phyloP scores from a whole-genome alignment of 2,113 vertebrate species.

The Bos taurus region DNA sequence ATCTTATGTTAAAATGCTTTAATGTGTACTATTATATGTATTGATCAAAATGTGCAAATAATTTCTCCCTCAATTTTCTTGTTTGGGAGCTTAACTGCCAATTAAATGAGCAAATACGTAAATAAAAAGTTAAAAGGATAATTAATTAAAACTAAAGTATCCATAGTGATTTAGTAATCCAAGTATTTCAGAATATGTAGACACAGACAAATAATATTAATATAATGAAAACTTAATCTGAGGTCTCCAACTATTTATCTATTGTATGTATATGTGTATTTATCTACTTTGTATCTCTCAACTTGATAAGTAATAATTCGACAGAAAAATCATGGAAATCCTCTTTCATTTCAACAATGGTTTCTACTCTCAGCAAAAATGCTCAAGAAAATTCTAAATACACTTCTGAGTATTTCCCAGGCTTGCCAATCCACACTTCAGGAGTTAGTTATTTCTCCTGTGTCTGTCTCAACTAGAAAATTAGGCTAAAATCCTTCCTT shows the following conservation, averaged over 20 bases:
- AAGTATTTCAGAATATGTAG: not conserved
- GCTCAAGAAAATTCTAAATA: not conserved
- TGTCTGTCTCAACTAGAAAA: not conserved
- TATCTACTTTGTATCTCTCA: not conserved
- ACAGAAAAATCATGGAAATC: not conserved
- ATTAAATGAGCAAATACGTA: not conserved
- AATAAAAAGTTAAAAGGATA: not conserved
- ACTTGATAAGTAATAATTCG: not conserved
- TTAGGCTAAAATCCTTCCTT: not conserved
- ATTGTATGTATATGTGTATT: not conserved
- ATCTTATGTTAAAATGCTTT: not conserved
- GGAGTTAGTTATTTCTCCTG: not conserved
- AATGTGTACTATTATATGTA: not conserved
- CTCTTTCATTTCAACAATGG: not conserved
- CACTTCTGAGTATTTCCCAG: not conserved
- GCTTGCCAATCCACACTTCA: not conserved
- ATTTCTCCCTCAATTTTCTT: not conserved
- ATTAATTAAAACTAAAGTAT: slow-evolving; percentile 3
- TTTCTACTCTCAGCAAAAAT: not conserved
- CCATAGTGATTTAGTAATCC: not conserved
- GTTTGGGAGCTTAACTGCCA: not conserved
- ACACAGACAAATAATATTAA: not conserved
- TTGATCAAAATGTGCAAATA: not conserved
- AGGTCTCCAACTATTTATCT: not conserved
- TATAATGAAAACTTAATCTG: not conserved